Base-by-base conservation (phyloP, 2,888 invertebrate species). In the Lomographa bimaculata region DNA sequence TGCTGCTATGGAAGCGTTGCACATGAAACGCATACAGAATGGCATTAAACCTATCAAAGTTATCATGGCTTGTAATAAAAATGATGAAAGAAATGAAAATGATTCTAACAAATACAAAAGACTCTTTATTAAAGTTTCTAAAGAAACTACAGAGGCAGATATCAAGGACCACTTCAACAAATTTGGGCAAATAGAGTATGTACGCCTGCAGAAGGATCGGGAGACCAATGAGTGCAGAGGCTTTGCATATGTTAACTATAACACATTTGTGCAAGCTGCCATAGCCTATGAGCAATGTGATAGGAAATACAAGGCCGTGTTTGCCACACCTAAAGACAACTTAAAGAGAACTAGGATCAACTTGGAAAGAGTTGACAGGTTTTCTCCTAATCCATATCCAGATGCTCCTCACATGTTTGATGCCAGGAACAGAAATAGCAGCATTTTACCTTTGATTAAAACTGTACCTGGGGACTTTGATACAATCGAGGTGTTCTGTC, bases 271-370 rank as follows among this genome's bases (percentile, higher is more conserved):
- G 34, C 93, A 95, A 77, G 96, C 98, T 5, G 98, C 98, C 1
- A 91, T 92, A 55, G 98, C 97, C 0, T 95, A 92, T 74, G 98
- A 98, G 82, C 93, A 95, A 50, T 97, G 97, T 79, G 96, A 97
- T 59, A 90, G 91, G 41, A 94, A 93, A 63, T 97, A 93, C 74
- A 96, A 94, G 78, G 94, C 97, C 9, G 95, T 97, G 25, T 98
- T 98, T 90, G 97, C 98, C 1, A 95, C 95, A 62, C 97, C 97
- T 7, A 94, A 93, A 80, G 93, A 87, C 23, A 79, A 78, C 38
- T 57, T 85, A 16, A 86, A 86, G 57, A 69, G 85, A 48, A 64
- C 63, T 54, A 71, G 81, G 50, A 77, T 71, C 37, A 73, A 60
- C 46, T 51, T 72, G 35, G 83, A 81, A 7, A 42, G 37, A 12